Conservation (phyloP, 2,113 vertebrate species). For the Pseudopodoces humilis region DNA sequence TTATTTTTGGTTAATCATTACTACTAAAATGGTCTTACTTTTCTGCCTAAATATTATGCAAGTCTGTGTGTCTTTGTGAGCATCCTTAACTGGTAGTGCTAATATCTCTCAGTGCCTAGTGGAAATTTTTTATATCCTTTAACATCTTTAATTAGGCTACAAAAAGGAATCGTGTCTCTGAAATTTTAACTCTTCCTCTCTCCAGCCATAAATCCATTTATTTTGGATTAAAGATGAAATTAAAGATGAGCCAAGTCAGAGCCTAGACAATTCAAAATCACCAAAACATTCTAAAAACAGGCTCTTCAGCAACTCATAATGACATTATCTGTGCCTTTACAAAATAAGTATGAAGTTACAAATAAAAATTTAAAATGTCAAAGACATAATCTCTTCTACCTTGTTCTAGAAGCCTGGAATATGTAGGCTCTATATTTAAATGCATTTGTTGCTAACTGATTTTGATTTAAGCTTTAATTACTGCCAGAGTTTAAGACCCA, state of each 20-base stretch:
- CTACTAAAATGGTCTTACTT: background rate
- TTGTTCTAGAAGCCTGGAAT: background rate
- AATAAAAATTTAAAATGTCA: background rate
- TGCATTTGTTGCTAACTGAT: background rate
- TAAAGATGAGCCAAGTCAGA: background rate
- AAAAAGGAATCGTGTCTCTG: background rate
- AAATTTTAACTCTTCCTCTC: background rate
- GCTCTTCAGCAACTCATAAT: background rate
- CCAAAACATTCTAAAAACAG: background rate
- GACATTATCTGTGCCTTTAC: background rate
- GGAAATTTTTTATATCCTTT: background rate
- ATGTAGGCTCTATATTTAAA: background rate
- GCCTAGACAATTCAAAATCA: background rate
- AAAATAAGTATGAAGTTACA: background rate
- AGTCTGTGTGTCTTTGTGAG: background rate
- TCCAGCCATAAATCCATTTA: background rate
- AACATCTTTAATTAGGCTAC: background rate
- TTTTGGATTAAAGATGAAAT: background rate
- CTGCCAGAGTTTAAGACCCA: background rate
- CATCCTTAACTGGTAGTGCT: background rate
- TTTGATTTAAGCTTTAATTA: background rate
- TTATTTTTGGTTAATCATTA: background rate
- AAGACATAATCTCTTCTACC: background rate
- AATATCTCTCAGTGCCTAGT: background rate
- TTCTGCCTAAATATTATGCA: background rate